A percentile compares a stretch with the other conserved stretches of the same genome.
Conservation (phyloP, 2,113 vertebrate genomes). For the Sinocyclocheilus rhinocerous region DNA sequence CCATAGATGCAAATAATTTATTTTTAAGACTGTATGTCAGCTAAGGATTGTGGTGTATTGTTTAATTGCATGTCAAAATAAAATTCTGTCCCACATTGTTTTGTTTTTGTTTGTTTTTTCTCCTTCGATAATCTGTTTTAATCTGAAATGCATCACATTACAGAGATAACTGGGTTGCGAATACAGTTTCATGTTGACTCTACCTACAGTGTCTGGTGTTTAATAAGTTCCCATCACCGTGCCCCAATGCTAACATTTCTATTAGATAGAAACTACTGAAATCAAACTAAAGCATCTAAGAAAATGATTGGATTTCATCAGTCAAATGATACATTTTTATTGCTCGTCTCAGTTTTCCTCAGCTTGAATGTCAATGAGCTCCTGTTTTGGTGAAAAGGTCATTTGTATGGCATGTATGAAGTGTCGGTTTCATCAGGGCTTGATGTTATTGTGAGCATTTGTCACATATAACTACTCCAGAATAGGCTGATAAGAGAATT, state of each 20-base stretch:
- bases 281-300: neutral
- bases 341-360: neutral
- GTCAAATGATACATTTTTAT: constrained; percentile 8
- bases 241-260: neutral
- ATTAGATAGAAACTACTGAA: neutral
- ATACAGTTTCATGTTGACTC: neutral
- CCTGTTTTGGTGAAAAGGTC: constrained; percentile 27
- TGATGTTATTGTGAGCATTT: constrained; percentile 16
- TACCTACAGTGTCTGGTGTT: neutral
- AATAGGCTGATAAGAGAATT: neutral
- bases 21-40: neutral
- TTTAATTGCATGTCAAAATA: neutral
- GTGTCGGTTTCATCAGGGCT: neutral
- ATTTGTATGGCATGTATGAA: constrained; percentile 22
- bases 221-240: neutral
- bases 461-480: constrained; percentile 8
- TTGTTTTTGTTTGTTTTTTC: too few relatives aligned
- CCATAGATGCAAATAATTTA: neutral
- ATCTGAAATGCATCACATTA: neutral
- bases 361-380: constrained; percentile 39
- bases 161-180: neutral
- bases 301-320: neutral
- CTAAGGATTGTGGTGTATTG: neutral
- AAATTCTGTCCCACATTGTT: neutral
- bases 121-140: neutral